A percentile compares a stretch with the other conserved stretches of the same genome.
Evolutionary conservation across 1,140 invertebrate genomes (phyloP).

Genomic region (Lucilia sericata): DNA sequence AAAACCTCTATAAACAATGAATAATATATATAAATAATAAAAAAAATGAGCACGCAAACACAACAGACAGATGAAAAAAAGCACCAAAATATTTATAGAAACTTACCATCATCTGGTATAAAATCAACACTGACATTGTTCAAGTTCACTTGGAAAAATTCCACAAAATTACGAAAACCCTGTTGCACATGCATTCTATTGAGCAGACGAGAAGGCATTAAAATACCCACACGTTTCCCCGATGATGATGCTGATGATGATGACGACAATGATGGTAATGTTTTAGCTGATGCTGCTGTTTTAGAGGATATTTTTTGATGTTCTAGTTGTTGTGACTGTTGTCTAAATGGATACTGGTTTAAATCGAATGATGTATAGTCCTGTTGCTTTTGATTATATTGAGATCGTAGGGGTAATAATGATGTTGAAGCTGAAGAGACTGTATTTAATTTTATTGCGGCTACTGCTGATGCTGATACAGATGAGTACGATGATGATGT

Average conservation of each 20-base stretch:
- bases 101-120: conserved; percentile 63
- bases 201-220: conserved; percentile 59
- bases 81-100: neutral
- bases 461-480: neutral
- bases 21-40: no score
- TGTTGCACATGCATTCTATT: conserved; percentile 63
- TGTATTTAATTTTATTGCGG: neutral
- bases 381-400: conserved; percentile 28
- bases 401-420: neutral
- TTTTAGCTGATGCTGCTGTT: neutral
- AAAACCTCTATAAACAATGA: no score
- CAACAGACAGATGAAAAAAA: no score
- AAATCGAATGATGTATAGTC: neutral
- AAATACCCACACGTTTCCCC: conserved; percentile 55
- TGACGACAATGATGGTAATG: neutral
- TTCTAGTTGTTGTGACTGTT: conserved; percentile 44
- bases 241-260: conserved; percentile 26
- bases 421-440: neutral
- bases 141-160: conserved; percentile 63
- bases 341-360: conserved; percentile 14
- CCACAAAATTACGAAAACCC: conserved; percentile 61
- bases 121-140: conserved; percentile 61
- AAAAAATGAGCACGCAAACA: no score
- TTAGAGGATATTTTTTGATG: conserved; percentile 43
- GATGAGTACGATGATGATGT: neutral